Conservation (phyloP, 2,797 vertebrate species). For the Tympanoctomys barrerae region DNA sequence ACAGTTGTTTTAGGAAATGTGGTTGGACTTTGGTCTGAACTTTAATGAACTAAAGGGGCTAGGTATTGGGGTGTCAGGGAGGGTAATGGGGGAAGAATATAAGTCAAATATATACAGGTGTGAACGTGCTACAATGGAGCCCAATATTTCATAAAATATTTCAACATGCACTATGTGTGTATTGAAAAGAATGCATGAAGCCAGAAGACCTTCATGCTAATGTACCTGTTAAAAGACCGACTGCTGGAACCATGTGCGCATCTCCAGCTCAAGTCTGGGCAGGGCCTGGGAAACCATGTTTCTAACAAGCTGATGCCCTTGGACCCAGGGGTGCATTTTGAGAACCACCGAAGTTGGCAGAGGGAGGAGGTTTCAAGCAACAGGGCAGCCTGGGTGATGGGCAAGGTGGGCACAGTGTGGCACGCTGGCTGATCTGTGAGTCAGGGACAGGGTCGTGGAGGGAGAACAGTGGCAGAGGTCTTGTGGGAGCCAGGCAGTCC, state of each 20-base stretch:
- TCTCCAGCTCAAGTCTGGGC: not conserved
- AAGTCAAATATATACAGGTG: not conserved
- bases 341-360: not conserved
- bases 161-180: not conserved
- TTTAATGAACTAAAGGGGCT: not conserved
- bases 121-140: not conserved
- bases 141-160: not conserved
- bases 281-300: not conserved
- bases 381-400: not conserved
- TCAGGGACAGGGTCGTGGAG: rapidly evolving
- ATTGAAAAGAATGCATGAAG: not conserved
- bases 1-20: no score
- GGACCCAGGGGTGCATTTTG: not conserved
- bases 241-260: no score
- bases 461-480: not conserved
- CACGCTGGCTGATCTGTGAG: rapidly evolving
- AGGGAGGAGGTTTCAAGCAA: not conserved
- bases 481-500: not conserved
- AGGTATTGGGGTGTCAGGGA: not conserved
- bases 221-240: not conserved
- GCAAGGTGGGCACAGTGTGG: rapidly evolving
- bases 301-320: not conserved
- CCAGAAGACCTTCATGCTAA: not conserved
- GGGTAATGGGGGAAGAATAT: not conserved
- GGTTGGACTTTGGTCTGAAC: not conserved